Conservation (phyloP, 2,113 vertebrate species). For the Progne subis region DNA sequence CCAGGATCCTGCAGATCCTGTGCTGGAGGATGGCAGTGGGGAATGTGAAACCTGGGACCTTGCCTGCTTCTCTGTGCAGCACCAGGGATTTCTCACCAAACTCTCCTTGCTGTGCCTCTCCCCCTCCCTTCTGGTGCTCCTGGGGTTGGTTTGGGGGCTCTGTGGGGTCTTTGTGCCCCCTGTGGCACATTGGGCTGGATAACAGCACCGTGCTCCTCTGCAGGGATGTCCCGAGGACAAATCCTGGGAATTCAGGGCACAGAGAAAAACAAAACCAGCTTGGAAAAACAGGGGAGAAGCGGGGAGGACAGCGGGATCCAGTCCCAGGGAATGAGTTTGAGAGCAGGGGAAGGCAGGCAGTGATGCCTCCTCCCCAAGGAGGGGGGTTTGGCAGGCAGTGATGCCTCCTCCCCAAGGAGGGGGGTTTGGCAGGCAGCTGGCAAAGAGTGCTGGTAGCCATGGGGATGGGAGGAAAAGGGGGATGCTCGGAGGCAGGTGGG, state of each 20-base stretch:
- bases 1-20: neutral
- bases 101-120: neutral
- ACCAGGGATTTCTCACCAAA: neutral
- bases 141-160: neutral
- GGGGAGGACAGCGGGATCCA: neutral
- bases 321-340: neutral
- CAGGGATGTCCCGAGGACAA: neutral
- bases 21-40: neutral
- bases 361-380: neutral
- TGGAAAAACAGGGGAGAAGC: neutral
- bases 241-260: neutral
- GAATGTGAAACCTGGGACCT: neutral
- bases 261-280: neutral
- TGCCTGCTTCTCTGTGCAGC: neutral
- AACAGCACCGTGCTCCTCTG: neutral
- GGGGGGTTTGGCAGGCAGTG: neutral
- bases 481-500: neutral
- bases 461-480: neutral
- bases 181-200: rapidly evolving
- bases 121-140: neutral
- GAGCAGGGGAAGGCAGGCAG: neutral
- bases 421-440: neutral
- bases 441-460: neutral
- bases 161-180: neutral
- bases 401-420: neutral